Evolutionary conservation across 1,140 invertebrate species (phyloP).

Genomic region (Anadara kagoshimensis): DNA sequence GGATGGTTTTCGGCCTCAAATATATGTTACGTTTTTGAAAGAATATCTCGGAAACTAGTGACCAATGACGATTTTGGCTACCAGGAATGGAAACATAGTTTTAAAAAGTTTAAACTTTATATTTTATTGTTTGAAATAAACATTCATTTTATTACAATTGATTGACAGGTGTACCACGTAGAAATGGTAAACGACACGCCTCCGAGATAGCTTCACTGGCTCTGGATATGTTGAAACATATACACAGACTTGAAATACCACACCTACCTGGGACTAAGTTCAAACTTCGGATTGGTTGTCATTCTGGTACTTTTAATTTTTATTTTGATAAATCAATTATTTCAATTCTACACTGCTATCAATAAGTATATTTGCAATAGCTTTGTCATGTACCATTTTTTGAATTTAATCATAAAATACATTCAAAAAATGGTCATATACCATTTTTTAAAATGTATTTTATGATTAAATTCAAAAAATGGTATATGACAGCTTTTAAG

Average conservation of each 20-base stretch:
- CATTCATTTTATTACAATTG: no score
- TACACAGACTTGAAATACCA: conserved; percentile 87
- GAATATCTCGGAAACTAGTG: no score
- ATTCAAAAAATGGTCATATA: no score
- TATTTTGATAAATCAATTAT: not conserved
- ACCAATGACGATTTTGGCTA: no score
- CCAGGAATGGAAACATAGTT: no score
- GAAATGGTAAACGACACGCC: conserved; percentile 84
- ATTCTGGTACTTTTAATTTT: conserved; percentile 85
- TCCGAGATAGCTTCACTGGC: conserved; percentile 92
- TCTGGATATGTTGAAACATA: conserved; percentile 87
- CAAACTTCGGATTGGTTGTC: conserved; percentile 92
- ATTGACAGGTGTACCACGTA: conserved; percentile 84
- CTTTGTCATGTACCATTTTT: not conserved
- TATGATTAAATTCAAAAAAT: no score
- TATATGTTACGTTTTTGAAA: no score
- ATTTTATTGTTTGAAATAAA: no score
- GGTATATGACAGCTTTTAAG: no score
- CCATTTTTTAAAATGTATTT: no score
- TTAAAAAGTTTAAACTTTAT: no score
- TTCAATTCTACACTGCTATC: not conserved
- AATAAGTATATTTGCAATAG: not conserved
- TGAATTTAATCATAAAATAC: not conserved
- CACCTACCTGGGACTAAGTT: conserved; percentile 88
- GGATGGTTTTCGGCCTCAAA: no score